Conservation (phyloP, 23 tunicate genomes). For the Trididemnum nubilum region DNA sequence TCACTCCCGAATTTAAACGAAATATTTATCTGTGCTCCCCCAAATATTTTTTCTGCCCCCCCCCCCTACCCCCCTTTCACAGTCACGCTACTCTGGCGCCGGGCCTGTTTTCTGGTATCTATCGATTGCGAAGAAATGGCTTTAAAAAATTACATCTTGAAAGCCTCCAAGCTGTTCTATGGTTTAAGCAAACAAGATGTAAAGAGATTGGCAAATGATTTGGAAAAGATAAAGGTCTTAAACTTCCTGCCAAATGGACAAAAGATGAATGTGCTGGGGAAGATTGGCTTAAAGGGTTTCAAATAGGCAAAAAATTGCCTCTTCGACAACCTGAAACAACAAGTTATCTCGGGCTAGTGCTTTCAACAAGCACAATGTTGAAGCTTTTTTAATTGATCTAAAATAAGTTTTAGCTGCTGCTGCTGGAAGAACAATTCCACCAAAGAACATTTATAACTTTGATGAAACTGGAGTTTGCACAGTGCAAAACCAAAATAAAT, state of each 20-base stretch:
- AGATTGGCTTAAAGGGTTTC: slow-evolving; percentile 48
- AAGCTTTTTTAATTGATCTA: slow-evolving; percentile 18
- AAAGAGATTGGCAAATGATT: slow-evolving; percentile 23
- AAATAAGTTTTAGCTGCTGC: background rate
- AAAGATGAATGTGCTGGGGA: slow-evolving; percentile 34
- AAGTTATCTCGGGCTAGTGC: slow-evolving; percentile 39
- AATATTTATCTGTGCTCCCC: no score
- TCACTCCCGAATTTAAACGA: no score
- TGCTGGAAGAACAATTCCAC: background rate
- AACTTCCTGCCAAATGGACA: slow-evolving; percentile 18
- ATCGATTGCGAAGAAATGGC: no score
- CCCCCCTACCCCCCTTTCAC: no score
- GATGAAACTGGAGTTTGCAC: slow-evolving; percentile 39
- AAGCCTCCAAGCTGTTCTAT: slow-evolving; percentile 38
- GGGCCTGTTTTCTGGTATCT: no score
- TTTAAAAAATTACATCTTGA: slow-evolving; percentile 3
- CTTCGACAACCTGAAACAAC: slow-evolving; percentile 45
- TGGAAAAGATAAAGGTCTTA: background rate
- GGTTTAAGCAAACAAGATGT: slow-evolving; percentile 24
- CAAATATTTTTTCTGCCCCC: no score
- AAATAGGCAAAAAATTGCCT: background rate
- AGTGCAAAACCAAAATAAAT: slow-evolving; percentile 14
- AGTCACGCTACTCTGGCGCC: no score
- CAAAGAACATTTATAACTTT: slow-evolving; percentile 16
- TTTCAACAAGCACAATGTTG: slow-evolving; percentile 22